Evolutionary conservation across 2,888 invertebrate species (phyloP).

Genomic region (Chalcosyrphus nemorum): DNA sequence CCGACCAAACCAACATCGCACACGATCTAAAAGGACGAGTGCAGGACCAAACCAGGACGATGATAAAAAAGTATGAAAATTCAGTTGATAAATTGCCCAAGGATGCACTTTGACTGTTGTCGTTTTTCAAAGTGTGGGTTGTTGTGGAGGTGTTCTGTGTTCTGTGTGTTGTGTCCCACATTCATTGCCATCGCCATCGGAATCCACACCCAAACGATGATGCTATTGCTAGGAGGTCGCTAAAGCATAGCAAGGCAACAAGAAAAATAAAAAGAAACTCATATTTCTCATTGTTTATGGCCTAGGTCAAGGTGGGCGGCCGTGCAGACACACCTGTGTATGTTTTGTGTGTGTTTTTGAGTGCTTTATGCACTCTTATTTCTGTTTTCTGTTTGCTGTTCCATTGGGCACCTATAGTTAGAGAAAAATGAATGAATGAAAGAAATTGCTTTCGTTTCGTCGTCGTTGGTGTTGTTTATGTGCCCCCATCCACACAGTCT

Average conservation of each 20-base stretch:
- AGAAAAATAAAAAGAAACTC: not conserved
- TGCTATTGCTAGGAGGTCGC: not conserved
- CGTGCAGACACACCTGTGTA: constrained; percentile 33
- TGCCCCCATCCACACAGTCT: not conserved
- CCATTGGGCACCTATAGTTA: not conserved
- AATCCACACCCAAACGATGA: not conserved
- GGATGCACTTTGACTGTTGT: constrained; percentile 47
- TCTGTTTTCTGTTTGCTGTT: constrained; percentile 5
- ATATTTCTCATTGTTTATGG: constrained; percentile 46
- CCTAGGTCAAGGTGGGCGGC: constrained; percentile 37
- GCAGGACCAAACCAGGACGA: not conserved
- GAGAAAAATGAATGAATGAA: constrained; percentile 13
- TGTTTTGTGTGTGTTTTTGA: not conserved
- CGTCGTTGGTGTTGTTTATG: not conserved
- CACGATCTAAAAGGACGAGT: not conserved
- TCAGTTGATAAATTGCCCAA: constrained; percentile 40
- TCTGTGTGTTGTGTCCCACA: too few relatives aligned
- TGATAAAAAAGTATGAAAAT: not conserved
- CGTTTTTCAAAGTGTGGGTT: not conserved
- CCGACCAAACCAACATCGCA: not conserved
- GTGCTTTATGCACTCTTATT: not conserved
- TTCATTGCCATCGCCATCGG: too few relatives aligned
- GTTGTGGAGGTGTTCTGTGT: not conserved
- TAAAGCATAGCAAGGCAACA: too few relatives aligned
- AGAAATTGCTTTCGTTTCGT: constrained; percentile 27